Evolutionary conservation across 2,888 invertebrate species (phyloP), one percentile per base, ranked within the genome.

Genomic region (Cryptocephalus moraei): DNA sequence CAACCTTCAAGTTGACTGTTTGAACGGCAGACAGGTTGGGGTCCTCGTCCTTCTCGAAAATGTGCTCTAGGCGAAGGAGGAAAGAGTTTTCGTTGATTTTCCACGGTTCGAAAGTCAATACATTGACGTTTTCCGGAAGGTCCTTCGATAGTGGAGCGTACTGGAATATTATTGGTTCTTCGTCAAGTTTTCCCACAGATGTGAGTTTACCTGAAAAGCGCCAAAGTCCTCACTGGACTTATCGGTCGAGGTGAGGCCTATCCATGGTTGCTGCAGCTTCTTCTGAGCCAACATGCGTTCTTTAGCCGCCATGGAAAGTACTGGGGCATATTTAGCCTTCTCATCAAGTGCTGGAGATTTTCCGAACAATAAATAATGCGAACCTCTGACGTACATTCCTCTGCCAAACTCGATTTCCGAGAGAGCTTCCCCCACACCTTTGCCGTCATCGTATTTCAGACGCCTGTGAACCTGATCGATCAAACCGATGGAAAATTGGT

Each of bases 391-490:
- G 1, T 85, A 78, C 0, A 89, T 60, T 0, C 89, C 89, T 51
- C 67, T 62, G 0, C 80, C 82, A 45, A 71, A 80, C 0, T 78
- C 82, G 0, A 76, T 76, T 69, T 97, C 96, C 62, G 94, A 87
- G 1, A 97, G 68, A 0, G 91, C 82, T 69, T 96, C 94, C 0
- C 77, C 87, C 0, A 96, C 93, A 0, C 96, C 96, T 58, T 91
- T 90, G 0, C 83, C 84, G 64, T 97, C 96, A 59, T 97, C 96
- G 39, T 77, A 74, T 1, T 91, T 63, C 9, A 91, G 66, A 43
- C 94, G 75, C 45, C 96, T 78, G 62, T 96, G 95, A 0, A 86
- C 65, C 83, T 82, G n/a, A n/a, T n/a, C n/a, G n/a, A n/a, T n/a
- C n/a, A n/a, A n/a, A n/a, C n/a, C n/a, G n/a, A n/a, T n/a, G n/a